Evolutionary conservation across 2,113 vertebrate species (phyloP).

Genomic region (Dromiciops gliroides): DNA sequence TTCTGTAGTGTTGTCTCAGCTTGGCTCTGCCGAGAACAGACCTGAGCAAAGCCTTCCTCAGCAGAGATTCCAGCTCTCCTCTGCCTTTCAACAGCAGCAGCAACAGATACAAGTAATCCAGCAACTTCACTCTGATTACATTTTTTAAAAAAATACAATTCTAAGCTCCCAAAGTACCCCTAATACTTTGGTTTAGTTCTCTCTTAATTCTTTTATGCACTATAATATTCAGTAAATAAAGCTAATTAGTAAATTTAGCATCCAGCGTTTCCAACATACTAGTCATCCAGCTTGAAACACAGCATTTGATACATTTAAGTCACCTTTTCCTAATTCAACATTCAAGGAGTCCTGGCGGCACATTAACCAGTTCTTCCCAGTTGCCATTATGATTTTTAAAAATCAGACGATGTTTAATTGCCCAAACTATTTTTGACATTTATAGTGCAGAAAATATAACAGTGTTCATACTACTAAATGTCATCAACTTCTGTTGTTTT

Average conservation of each 20-base stretch:
- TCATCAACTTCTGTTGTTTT: conserved; percentile 39
- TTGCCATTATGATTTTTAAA: conserved; percentile 53
- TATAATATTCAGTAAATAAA: conserved; percentile 11
- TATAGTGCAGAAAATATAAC: conserved; percentile 52
- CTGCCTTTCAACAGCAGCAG: conserved; percentile 91
- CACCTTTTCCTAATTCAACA: conserved; percentile 73
- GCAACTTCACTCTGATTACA: conserved; percentile 90
- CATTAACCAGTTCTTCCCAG: conserved; percentile 61
- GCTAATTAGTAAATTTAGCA: conserved; percentile 19
- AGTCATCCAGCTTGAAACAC: conserved; percentile 80
- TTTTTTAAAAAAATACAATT: conserved; percentile 78
- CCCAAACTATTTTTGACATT: conserved; percentile 53
- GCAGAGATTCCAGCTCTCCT: conserved; percentile 94
- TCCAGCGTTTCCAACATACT: conserved; percentile 46
- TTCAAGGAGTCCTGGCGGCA: conserved; percentile 86
- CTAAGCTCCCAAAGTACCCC: conserved; percentile 80
- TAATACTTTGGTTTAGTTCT: conserved; percentile 45
- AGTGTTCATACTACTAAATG: conserved; percentile 60
- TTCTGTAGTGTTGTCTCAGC: conserved; percentile 96
- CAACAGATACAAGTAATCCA: conserved; percentile 99
- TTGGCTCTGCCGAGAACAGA: conserved; percentile 97
- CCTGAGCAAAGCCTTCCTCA: conserved; percentile 94
- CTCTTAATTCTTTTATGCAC: conserved; percentile 46
- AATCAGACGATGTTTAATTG: conserved; percentile 34
- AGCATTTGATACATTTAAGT: conserved; percentile 78